Evolutionary conservation across 2,113 vertebrate species (phyloP), one percentile per base, ranked within the genome.

Genomic region (Perca flavescens): DNA sequence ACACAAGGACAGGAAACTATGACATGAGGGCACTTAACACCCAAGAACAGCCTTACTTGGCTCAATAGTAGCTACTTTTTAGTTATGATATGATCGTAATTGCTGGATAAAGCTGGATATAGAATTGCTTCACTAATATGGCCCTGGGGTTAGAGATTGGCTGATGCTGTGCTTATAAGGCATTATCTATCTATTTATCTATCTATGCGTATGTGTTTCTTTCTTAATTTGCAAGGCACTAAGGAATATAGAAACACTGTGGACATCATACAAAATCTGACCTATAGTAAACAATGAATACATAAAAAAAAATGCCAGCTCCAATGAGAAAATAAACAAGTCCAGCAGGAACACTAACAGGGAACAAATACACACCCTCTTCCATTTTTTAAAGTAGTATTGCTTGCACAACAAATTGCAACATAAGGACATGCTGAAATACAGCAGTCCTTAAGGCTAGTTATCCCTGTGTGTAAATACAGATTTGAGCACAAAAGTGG

Each of bases 1-100:
- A 40, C 15, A 54, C 63, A 75, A 74, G 63, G 63, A 74, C 70
- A 75, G 79, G 56, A 31, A 60, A 28, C 54, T 7, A 15, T 75
- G 73, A 82, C 80, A 83, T 28, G n/a, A 47, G 50, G 74, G 22
- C 75, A 77, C 9, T 25, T 34, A 46, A 68, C 47, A 69, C 40
- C 15, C 4, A 6, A 15, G 2, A 67, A 75, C 58, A 58, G 9
- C 47, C 58, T 25, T 2, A 46, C 47, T 63, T 25, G 21, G 31
- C 46, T 71, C 17, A 40, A 16, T 34, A 10, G 21, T 5, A 16
- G 28, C 54, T 36, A 12, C 14, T 19, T 19, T 82, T 52, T 22
- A 34, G 22, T 36, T 13, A 15, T 71, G n/a, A 21, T 61, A 43
- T 43, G 40, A 11, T 43, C 2, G 9, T 43, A 11, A 43, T 3